Base-by-base conservation (phyloP, 2,797 vertebrate genomes). In the Meriones psammophilus region DNA sequence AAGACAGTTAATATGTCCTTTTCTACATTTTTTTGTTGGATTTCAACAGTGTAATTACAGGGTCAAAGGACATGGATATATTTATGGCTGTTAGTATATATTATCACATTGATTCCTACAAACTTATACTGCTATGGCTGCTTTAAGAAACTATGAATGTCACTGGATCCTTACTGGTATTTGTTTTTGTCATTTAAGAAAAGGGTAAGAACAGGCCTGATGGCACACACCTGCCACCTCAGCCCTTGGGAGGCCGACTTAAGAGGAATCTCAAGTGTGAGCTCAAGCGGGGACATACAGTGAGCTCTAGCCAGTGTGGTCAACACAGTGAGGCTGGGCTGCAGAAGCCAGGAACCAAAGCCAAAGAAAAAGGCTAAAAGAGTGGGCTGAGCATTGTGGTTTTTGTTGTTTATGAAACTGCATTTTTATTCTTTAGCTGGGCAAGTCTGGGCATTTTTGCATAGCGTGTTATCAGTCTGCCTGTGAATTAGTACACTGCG, bases 21-120 rank as follows among this genome's bases (percentile, higher is more conserved):
- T 84, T 77, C 30, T 39, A 30, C 5, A 80, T 88, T 42, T 88
- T 91, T 95, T 95, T 87, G n/a, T 88, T 86, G 85, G 18, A 93
- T 89, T 97, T 93, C 36, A 95, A 2, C 87, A 88, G 79, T 94
- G 39, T 10, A 83, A 94, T 96, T 91, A 73, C 42, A 77, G 33
- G 73, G n/a, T 96, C n/a, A 94, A 94, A 89, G 46, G 56, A 4
- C 85, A 68, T 86, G 42, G 73, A 62, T 85, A 88, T 90, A 89
- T 92, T 91, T 83, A 89, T 93, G 58, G 24, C 58, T 58, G 66
- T 92, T 64, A 96, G 56, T 88, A 93, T 15, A 80, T 85, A 89
- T 13, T 80, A 36, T 12, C 73, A 89, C 94, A 92, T 88, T 90
- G 62, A 71, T 86, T 96, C 96, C 71, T 42, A 93, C 42, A 91